These are phyloP conservation scores for Wiebesia pumilae DNA, from an alignment of 1,140 invertebrate species.

Conservation along the genomic window DNA sequence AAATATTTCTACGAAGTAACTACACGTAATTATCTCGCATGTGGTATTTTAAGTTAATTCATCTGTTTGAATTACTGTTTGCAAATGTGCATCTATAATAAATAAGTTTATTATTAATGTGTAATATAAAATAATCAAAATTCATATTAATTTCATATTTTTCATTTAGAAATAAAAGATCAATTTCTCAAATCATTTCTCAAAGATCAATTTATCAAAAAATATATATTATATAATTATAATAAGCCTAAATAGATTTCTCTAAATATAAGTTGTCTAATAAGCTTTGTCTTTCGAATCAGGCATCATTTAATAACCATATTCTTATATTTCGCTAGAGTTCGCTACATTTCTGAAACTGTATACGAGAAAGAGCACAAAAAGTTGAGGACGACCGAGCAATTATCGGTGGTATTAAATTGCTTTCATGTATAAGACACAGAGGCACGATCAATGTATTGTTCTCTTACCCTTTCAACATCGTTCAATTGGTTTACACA, in stretches of 20 bases:
- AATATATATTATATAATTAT: neutral
- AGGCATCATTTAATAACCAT: neutral
- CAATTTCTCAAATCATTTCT: no score
- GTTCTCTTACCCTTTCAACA: neutral
- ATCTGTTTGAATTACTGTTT: no score
- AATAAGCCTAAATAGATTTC: neutral
- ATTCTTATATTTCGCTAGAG: neutral
- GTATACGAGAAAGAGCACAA: neutral
- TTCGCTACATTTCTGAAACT: neutral
- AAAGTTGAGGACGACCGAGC: neutral
- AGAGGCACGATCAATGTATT: neutral
- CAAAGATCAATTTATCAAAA: neutral
- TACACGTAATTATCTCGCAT: no score
- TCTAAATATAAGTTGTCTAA: neutral
- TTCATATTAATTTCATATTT: no score
- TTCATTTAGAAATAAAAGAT: no score
- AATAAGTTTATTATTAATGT: no score
- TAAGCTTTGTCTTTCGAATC: neutral
- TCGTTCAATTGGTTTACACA: neutral
- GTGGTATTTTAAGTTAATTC: no score
- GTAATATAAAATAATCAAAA: no score
- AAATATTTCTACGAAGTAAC: no score
- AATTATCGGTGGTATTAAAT: conserved; percentile 22
- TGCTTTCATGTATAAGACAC: neutral
- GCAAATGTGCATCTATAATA: no score